A percentile compares a stretch with the other conserved stretches of the same genome.
Conservation (phyloP, 2,113 vertebrate genomes). For the Ariopsis seemanni region DNA sequence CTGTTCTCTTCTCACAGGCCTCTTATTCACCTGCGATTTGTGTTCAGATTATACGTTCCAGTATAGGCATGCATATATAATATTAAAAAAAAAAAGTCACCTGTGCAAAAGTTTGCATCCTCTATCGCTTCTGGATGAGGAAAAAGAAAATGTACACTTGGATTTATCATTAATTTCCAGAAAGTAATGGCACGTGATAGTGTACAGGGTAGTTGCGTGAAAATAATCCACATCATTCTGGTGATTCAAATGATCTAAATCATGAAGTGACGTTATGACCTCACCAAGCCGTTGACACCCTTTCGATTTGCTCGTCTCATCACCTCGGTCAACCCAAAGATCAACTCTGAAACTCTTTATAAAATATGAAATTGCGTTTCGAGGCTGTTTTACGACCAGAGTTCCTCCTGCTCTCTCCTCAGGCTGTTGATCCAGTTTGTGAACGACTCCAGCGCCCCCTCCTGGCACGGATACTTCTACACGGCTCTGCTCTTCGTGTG, state of each 20-base stretch:
- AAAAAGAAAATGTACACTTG: neutral
- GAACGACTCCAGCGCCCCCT: constrained; percentile 77
- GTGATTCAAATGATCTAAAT: too few relatives aligned
- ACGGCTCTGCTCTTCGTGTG: constrained; percentile 84
- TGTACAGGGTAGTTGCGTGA: too few relatives aligned
- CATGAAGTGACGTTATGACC: neutral
- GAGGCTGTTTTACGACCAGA: neutral
- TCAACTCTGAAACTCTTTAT: neutral
- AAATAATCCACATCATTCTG: too few relatives aligned
- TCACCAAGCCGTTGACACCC: neutral
- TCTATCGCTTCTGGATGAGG: neutral
- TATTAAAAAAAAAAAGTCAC: neutral
- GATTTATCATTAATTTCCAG: neutral
- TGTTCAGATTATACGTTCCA: neutral
- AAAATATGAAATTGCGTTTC: neutral
- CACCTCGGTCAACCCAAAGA: neutral
- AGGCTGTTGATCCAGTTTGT: constrained; percentile 88
- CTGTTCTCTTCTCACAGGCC: constrained; percentile 7
- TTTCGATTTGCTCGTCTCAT: neutral
- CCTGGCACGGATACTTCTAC: constrained; percentile 93
- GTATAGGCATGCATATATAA: too few relatives aligned
- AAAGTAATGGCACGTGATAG: neutral
- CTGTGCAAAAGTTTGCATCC: neutral
- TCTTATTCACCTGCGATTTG: neutral
- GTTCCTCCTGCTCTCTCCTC: neutral